A percentile compares a stretch with the other conserved stretches of the same genome.
Conservation (phyloP, 2,888 invertebrate species). For the Rotaria sp. region DNA sequence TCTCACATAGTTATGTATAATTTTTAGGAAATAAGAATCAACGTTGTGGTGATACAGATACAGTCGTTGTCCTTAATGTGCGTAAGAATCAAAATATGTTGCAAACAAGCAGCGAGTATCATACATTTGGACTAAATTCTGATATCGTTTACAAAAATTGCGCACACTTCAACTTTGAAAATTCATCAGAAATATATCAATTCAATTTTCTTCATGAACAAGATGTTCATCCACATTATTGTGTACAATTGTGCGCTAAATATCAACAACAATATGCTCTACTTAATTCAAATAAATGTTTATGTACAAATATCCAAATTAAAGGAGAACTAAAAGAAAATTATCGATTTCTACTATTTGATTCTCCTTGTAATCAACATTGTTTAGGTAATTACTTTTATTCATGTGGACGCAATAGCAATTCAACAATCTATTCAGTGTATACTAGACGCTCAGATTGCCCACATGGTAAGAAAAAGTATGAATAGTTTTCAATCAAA, state of each 20-base stretch:
- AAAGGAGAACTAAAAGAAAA: neutral
- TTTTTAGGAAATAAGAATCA: too few species aligned
- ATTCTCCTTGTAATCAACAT: neutral
- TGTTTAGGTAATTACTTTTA: neutral
- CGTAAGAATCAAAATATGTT: too few species aligned
- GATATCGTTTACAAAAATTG: neutral
- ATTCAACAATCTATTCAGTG: neutral
- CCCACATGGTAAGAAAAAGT: neutral
- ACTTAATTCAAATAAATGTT: neutral
- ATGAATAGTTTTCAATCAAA: neutral
- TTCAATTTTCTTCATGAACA: neutral
- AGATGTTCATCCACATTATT: neutral
- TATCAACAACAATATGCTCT: neutral
- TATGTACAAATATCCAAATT: neutral
- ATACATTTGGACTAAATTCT: neutral
- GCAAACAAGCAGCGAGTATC: too few species aligned
- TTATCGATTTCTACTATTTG: too few species aligned
- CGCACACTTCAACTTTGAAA: neutral
- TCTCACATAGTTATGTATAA: too few species aligned
- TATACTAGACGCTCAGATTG: neutral
- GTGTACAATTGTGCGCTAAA: neutral
- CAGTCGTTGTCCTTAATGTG: too few species aligned
- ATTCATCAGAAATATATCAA: neutral
- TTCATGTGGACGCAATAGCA: neutral
- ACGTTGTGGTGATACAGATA: too few species aligned